Base-by-base conservation (phyloP, 37 sponge, comb jelly and placozoan species). In the Chondrilla cf. caribensis region DNA sequence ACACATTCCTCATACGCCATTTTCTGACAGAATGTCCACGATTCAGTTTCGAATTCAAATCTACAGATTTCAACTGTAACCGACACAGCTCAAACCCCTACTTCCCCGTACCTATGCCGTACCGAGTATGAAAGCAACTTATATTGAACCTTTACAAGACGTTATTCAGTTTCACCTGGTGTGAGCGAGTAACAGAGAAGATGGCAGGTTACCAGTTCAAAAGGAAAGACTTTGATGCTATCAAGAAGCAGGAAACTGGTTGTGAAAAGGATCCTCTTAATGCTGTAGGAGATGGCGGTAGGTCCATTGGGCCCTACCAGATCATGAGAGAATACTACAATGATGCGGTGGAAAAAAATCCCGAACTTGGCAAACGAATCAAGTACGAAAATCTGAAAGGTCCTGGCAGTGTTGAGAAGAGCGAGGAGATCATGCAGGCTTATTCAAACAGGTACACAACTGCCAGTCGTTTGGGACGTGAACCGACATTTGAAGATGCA, bases 391-490 rank as follows among this genome's bases (percentile, higher is more conserved):
- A 60, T 25, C 42, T 78, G 8, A 78, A 9, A 22, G 85, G 85
- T 25, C 57, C 79, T 1, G 85, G 70, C 0, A 65, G 79, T 28
- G 14, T 54, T 25, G 36, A 2, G 15, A 58, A 79, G 54, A 32
- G 59, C 58, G 59, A 79, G 58, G 35, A 26, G 14, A 75, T 79
- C 2, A 38, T 70, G 75, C 58, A 80, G 60, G 51, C 51, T 0
- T 86, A 86, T 75, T 54, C 81, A 47, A 58, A 70, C 19, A 55
- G 81, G 25, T 86, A 86, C 38, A 78, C 86, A 0, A 86, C 86
- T 33, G 31, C 21, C 18, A 32, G 8, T 3, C 81, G 81, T 0
- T 41, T 86, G 29, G 81, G 81, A 2, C 86, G 39, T 31, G 35
- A 29, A 28, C 83, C 76, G 18, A 73, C 76, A 19, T 43, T 43